Base-by-base conservation (phyloP, 2,888 invertebrate species). In the Lamellibrachia columna region DNA sequence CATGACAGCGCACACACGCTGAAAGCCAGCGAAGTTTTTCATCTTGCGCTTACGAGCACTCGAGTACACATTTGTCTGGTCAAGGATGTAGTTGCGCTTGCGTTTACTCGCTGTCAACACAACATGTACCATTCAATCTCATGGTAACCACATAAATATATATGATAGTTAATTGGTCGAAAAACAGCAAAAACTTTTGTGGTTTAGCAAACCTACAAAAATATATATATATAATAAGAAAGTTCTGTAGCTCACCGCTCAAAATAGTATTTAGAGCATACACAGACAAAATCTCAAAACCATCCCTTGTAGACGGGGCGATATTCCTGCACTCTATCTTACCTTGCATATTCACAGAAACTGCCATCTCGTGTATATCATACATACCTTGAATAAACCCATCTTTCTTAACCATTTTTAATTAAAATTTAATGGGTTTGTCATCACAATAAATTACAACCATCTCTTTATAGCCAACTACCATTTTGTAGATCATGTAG, bases 41-140 rank as follows among this genome's bases (percentile, higher is more conserved):
- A 99, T 98, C 98, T 99, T 99, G 97, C 99, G 98, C 97, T 98
- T 98, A 97, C 99, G 98, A 96, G 98, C 98, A 97, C 98, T 98
- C 97, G 98, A 98, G 97, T 98, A 98, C 96, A 99, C 98, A 97
- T 99, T 99, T 97, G 99, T 98, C 98, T 99, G 99, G 97, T 99
- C 99, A 95, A 99, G 97, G 95, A 99, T 99, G 97, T 98, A 99
- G 97, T 99, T 99, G 95, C 99, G 97, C 95, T 98, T 97, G 90
- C 96, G 55, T 92, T 93, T 94, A 91, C 93, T 93, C 22, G 92
- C 93, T 94, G 90, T 7, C 90, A 92, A 22, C 11, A 28, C 3
- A 91, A 91, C 53, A 40, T 40, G 55, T 9, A 55, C 55, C 7
- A 2, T 7, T 75, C n/a, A 2, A 75, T 75, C n/a, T 75, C 75